Evolutionary conservation across 2,797 vertebrate genomes (phyloP).

Genomic region (Cyclura pinguis): DNA sequence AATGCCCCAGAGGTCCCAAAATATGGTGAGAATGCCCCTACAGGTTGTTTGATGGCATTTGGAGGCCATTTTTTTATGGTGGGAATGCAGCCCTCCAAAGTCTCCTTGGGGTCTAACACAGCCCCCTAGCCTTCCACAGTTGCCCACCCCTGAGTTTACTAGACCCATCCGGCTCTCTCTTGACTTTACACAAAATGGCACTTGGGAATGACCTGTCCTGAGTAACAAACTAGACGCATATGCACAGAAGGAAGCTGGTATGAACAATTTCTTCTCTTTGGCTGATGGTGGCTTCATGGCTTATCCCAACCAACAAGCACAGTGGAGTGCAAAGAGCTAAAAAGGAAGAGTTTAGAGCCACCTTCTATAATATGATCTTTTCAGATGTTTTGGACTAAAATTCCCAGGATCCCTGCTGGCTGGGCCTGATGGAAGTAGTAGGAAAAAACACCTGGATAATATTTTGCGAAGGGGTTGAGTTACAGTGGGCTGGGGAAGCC

Average conservation of each 20-base stretch:
- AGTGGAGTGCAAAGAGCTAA: neutral
- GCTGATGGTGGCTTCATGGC: neutral
- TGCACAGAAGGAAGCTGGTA: neutral
- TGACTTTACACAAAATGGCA: neutral
- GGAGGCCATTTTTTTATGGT: too few species aligned
- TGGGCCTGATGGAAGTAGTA: neutral
- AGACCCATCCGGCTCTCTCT: too few species aligned
- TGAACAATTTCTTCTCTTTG: neutral
- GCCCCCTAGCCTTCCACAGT: too few species aligned
- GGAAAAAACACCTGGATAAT: neutral
- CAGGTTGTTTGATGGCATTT: too few species aligned
- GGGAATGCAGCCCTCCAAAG: too few species aligned
- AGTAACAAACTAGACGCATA: neutral
- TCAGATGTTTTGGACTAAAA: neutral
- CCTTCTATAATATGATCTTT: neutral
- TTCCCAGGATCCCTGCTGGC: neutral
- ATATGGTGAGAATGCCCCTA: too few species aligned
- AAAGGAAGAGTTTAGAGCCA: neutral
- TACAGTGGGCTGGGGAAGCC: neutral
- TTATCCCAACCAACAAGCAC: neutral
- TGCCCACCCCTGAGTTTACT: too few species aligned
- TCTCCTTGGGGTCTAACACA: too few species aligned
- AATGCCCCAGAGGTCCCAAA: too few species aligned
- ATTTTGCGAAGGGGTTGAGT: neutral
- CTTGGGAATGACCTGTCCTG: neutral